phyloP scores from a whole-genome alignment of 2,113 vertebrate genomes.

The Morone saxatilis region DNA sequence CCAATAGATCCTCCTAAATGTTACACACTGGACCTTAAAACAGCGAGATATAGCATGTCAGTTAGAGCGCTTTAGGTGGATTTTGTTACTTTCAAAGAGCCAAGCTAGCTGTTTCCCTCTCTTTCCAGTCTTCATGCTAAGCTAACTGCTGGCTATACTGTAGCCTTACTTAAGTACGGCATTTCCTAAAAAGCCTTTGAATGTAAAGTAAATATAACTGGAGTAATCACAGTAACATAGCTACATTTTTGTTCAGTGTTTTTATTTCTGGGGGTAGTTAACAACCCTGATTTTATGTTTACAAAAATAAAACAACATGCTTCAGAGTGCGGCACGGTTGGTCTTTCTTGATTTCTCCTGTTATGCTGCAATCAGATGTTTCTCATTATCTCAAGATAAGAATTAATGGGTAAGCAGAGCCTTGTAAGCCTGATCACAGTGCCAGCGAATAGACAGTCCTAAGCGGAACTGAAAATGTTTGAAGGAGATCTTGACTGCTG shows the following conservation, averaged over 20 bases:
- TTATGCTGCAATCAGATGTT: constrained; percentile 21
- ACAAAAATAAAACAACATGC: constrained; percentile 14
- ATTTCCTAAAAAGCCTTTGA: too few species aligned
- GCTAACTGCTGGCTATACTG: neutral
- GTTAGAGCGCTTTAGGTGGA: neutral
- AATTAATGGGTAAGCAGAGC: constrained; percentile 21
- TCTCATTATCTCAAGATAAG: constrained; percentile 32
- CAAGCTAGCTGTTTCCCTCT: neutral
- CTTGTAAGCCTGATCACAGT: constrained; percentile 12
- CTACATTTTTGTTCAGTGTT: neutral
- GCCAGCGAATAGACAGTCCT: neutral
- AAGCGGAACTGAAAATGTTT: constrained; percentile 20
- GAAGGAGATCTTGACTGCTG: constrained; percentile 30
- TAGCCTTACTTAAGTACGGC: neutral
- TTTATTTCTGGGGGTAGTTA: constrained; percentile 12
- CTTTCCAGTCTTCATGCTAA: neutral
- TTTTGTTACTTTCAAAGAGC: neutral
- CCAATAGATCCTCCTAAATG: too few species aligned
- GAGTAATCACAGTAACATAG: neutral
- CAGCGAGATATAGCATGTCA: neutral
- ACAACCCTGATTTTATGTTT: neutral
- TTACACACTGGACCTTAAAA: too few species aligned
- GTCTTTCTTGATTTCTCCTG: constrained; percentile 7
- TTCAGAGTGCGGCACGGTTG: neutral
- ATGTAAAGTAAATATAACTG: neutral